A percentile compares a stretch with the other conserved stretches of the same genome.
Evolutionary conservation across 2,113 vertebrate genomes (phyloP).

Genomic region (Helogale parvula): DNA sequence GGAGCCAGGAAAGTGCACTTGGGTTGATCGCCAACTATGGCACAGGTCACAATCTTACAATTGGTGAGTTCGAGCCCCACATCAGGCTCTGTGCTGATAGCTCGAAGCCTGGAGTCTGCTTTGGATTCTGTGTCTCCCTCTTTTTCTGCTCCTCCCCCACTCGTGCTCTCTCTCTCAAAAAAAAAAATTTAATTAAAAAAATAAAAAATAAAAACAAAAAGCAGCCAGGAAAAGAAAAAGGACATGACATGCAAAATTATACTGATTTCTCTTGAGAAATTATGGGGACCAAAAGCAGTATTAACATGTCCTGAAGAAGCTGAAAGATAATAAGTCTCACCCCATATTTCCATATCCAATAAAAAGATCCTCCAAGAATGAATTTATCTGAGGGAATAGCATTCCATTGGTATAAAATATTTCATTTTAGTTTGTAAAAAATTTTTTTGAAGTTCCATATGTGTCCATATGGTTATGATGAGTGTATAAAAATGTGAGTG

Average conservation of each 20-base stretch:
- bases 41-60: too few species aligned
- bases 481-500: background rate
- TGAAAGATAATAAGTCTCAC: background rate
- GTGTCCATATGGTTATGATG: background rate
- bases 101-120: too few species aligned
- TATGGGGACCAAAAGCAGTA: background rate
- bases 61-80: too few species aligned
- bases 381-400: background rate
- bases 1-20: background rate
- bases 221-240: background rate
- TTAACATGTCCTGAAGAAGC: background rate
- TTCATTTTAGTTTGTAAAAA: slow-evolving; percentile 12
- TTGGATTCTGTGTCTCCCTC: too few species aligned
- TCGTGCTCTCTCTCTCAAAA: too few species aligned
- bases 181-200: too few species aligned
- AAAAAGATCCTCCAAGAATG: background rate
- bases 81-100: too few species aligned
- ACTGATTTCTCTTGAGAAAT: background rate
- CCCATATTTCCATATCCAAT: background rate
- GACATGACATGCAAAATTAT: background rate
- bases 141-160: too few species aligned
- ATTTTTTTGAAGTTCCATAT: background rate
- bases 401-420: background rate
- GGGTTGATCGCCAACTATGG: too few species aligned
- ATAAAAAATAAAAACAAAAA: background rate